A percentile compares a stretch with the other conserved stretches of the same genome.
Evolutionary conservation across 2,113 vertebrate species (phyloP).

Genomic region (Thunnus thynnus): DNA sequence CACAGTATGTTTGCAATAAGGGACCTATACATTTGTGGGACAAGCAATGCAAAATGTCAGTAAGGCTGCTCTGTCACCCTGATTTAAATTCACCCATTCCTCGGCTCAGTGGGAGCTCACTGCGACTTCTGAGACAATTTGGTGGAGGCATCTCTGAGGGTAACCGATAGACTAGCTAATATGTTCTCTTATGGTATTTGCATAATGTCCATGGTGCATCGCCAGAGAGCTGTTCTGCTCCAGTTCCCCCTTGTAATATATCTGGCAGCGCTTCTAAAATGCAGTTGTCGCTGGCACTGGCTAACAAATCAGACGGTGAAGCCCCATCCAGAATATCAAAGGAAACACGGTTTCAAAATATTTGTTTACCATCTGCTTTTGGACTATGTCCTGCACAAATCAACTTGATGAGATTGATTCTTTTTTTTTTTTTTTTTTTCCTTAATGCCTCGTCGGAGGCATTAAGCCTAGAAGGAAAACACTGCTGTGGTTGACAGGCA

Average conservation of each 20-base stretch:
- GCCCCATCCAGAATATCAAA: conserved; percentile 75
- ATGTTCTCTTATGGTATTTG: conserved; percentile 84
- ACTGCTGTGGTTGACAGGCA: conserved; percentile 41
- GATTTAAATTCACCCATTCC: conserved; percentile 80
- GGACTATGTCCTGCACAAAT: conserved; percentile 65
- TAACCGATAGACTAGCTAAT: conserved; percentile 84
- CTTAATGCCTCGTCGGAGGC: conserved; percentile 30
- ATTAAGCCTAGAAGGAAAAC: conserved; percentile 47
- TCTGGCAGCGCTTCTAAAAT: conserved; percentile 84
- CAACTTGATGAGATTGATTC: conserved; percentile 54
- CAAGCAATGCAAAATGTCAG: conserved; percentile 60
- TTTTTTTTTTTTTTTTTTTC: conserved; percentile 32
- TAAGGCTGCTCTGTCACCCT: conserved; percentile 69
- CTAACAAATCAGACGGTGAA: conserved; percentile 80
- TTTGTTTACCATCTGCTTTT: conserved; percentile 79
- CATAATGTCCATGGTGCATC: conserved; percentile 84
- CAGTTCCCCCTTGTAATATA: conserved; percentile 84
- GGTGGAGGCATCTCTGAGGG: conserved; percentile 79
- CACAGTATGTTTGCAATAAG: conserved; percentile 29
- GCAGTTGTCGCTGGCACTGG: conserved; percentile 79
- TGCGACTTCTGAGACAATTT: conserved; percentile 83
- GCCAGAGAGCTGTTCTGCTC: conserved; percentile 85
- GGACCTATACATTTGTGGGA: conserved; percentile 41
- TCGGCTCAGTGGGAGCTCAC: conserved; percentile 79
- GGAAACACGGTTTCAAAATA: conserved; percentile 77